Conservation (phyloP, 2,888 invertebrate species). For the Tetropium fuscum region DNA sequence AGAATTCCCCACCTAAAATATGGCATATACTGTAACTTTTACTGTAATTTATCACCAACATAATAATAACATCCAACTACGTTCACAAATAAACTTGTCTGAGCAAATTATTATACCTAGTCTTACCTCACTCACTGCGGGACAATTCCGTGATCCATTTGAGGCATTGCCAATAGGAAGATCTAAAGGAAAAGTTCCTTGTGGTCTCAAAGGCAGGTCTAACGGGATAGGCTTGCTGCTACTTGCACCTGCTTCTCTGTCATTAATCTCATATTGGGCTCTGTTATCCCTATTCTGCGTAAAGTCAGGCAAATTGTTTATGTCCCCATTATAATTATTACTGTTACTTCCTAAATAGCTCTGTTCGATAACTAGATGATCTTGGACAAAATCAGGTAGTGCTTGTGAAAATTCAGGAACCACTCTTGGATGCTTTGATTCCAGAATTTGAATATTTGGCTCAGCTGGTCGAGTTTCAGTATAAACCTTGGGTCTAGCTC, state of each 20-base stretch:
- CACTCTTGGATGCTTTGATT: conserved; percentile 60
- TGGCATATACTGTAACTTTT: too few relatives aligned
- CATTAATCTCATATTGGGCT: conserved; percentile 39
- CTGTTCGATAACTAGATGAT: conserved; percentile 86
- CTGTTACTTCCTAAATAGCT: conserved; percentile 67
- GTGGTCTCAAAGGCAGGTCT: conserved; percentile 59
- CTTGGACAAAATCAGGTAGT: conserved; percentile 90
- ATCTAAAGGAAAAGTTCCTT: conserved; percentile 63
- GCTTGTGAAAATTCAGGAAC: conserved; percentile 73
- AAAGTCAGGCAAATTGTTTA: conserved; percentile 41
- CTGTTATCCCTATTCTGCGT: conserved; percentile 39
- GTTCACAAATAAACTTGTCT: too few relatives aligned
- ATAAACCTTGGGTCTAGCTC: conserved; percentile 83
- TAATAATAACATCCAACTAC: too few relatives aligned
- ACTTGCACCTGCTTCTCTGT: conserved; percentile 9
- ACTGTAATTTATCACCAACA: too few relatives aligned
- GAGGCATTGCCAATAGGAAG: conserved; percentile 55
- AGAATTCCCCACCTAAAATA: conserved; percentile 64
- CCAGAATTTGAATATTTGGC: conserved; percentile 48
- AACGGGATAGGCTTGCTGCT: conserved; percentile 51
- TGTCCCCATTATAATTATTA: conserved; percentile 64
- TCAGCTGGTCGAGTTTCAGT: conserved; percentile 64
- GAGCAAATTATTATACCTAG: neutral
- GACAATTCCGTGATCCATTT: conserved; percentile 41
- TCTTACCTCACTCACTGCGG: conserved; percentile 45